Evolutionary conservation across 2,888 invertebrate genomes (phyloP).

Genomic region (Plebejus anna): DNA sequence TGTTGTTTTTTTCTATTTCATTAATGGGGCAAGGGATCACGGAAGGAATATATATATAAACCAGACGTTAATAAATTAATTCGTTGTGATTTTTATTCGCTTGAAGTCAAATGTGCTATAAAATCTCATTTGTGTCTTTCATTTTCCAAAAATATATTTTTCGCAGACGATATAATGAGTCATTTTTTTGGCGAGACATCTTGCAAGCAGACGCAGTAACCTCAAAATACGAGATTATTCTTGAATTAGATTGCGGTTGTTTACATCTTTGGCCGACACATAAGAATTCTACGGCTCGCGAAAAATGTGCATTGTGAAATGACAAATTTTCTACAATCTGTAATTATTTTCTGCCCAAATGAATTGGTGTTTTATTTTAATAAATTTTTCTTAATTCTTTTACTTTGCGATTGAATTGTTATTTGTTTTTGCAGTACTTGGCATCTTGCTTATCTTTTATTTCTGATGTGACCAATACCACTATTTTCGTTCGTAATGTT

Average conservation of each 20-base stretch:
- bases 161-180: constrained; percentile 50
- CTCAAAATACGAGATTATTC: constrained; percentile 63
- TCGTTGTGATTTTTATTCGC: neutral
- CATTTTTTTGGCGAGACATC: constrained; percentile 66
- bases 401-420: no score
- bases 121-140: constrained; percentile 29
- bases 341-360: neutral
- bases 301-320: constrained; percentile 27
- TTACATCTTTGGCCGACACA: constrained; percentile 64
- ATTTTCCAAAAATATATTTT: constrained; percentile 41
- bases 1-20: no score
- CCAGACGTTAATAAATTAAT: neutral
- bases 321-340: neutral
- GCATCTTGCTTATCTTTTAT: no score
- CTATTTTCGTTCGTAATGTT: no score
- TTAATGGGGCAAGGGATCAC: no score
- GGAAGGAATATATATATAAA: neutral
- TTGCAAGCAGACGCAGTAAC: constrained; percentile 57
- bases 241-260: constrained; percentile 72
- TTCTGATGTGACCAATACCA: no score
- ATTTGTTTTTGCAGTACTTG: no score
- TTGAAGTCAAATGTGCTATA: neutral
- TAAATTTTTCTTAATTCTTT: neutral
- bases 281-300: neutral
- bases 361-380: neutral